Evolutionary conservation across 2,113 vertebrate species (phyloP), one percentile per base, ranked within the genome.

Genomic region (Gymnorhina tibicen): DNA sequence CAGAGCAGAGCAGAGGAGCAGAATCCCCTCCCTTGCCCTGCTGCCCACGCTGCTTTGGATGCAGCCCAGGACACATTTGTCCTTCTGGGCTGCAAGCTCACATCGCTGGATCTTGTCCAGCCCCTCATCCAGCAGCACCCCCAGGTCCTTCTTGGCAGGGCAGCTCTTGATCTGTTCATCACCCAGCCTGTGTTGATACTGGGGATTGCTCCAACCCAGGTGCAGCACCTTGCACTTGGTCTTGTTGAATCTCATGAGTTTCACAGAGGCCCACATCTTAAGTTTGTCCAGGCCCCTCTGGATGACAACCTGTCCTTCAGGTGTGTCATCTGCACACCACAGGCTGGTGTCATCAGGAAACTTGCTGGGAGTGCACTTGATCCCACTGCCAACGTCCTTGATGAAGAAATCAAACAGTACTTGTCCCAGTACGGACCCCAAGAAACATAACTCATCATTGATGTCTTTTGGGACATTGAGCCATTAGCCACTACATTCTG

Each of bases 21-120:
- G 23, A 56, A 69, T n/a, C 13, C 9, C 4, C 15, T 35, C 46
- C 12, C 21, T 41, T 0, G 4, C 10, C 12, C 20, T 56, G 1
- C 19, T 55, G 13, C 1, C 9, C 19, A 24, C 0, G 2, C 2
- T 50, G 3, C 13, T 75, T 50, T 69, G 3, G 16, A 1, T 30
- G 20, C 6, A 73, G 12, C 10, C 52, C 37, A 49, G 35, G 35
- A 35, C 4, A n/a, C 7, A 0, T 4, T 23, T 82, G 19, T 3
- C 33, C 75, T 13, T 75, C 35, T 55, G 32, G 18, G 14, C n/a
- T 74, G 8, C 4, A 19, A 55, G 18, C 3, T 5, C 30, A 21
- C 37, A n/a, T 37, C 9, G 7, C 35, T 7, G 11, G 20, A 17
- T 72, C 33, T 27, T 22, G 17, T 42, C 27, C 35, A 68, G 14